Percentiles rank a stretch among this genome's conserved stretches.
Evolutionary conservation across 2,113 vertebrate genomes (phyloP).

Genomic region (Chloebia gouldiae): DNA sequence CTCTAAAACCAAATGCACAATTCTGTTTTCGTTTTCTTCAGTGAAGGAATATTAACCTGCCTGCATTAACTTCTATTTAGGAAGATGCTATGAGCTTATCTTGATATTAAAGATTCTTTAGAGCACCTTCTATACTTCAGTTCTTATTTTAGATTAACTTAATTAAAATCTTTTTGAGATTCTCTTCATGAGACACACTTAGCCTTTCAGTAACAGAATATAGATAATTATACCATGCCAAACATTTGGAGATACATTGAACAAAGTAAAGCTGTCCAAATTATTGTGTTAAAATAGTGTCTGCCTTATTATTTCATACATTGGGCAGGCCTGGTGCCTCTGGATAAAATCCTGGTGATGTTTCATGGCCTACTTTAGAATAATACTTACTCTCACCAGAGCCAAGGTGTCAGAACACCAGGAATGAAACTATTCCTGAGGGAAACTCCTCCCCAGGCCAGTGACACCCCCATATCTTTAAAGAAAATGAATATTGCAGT

Average conservation of each 20-base stretch:
- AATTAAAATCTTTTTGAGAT: conserved; percentile 22
- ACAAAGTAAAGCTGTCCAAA: not conserved
- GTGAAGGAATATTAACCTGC: not conserved
- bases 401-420: not conserved
- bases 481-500: not conserved
- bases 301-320: not conserved
- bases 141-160: conserved; percentile 11
- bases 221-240: not conserved
- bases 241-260: not conserved
- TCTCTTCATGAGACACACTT: not conserved
- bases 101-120: not conserved
- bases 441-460: not conserved
- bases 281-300: not conserved
- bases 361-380: not conserved
- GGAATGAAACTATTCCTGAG: not conserved
- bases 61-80: not conserved
- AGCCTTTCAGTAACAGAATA: not conserved
- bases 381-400: not conserved
- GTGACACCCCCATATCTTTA: not conserved
- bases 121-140: not conserved
- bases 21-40: not conserved
- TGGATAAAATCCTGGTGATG: not conserved
- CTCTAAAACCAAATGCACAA: not conserved
- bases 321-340: not conserved
- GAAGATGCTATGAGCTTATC: not conserved